Evolutionary conservation across 2,797 vertebrate species (phyloP).

Genomic region (Spinus olivaceus): DNA sequence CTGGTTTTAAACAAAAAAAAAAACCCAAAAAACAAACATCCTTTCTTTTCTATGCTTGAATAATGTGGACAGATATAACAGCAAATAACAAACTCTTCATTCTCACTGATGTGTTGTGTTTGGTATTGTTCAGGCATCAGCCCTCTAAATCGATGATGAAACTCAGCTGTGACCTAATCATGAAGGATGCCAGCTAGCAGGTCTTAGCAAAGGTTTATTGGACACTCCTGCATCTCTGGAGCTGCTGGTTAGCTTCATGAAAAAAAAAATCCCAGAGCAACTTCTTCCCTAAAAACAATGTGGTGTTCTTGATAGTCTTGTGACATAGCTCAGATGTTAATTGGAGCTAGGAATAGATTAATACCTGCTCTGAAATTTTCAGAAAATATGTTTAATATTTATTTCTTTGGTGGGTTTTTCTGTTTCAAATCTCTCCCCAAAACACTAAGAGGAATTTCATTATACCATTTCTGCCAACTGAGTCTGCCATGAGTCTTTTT

Average conservation of each 20-base stretch:
- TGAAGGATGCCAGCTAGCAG: not conserved
- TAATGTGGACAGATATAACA: not conserved
- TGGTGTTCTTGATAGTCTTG: not conserved
- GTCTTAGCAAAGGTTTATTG: not conserved
- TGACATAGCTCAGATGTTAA: not conserved
- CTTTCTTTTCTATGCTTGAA: not conserved
- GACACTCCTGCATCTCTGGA: not conserved
- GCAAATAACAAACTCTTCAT: not conserved
- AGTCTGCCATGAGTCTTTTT: not conserved
- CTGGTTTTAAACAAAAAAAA: not conserved
- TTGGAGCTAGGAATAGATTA: not conserved
- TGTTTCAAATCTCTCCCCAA: not conserved
- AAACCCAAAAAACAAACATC: not conserved
- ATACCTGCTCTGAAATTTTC: not conserved
- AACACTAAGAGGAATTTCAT: not conserved
- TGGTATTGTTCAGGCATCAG: not conserved
- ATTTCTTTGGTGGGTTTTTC: not conserved
- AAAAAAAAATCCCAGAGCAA: not conserved
- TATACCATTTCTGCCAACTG: not conserved
- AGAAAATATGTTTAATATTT: not conserved
- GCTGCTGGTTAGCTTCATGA: not conserved
- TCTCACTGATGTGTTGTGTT: not conserved
- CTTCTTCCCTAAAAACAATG: not conserved
- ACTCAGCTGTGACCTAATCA: not conserved
- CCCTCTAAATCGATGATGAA: not conserved